Evolutionary conservation across 2,113 vertebrate genomes (phyloP), one percentile per base, ranked within the genome.

Genomic region (Gambusia holbrooki): DNA sequence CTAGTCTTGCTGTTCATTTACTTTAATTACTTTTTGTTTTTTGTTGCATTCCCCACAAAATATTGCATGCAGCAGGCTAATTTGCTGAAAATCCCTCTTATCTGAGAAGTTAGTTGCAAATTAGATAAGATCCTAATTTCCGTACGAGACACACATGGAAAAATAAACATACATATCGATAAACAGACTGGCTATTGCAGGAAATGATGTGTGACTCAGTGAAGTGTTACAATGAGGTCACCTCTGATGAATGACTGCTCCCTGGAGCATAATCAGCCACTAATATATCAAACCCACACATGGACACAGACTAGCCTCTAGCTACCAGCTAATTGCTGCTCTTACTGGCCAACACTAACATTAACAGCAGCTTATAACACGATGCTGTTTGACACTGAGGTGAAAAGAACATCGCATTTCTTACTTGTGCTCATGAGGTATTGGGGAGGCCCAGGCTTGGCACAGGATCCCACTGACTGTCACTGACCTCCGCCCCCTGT

Each of bases 371-470:
- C 69, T 88, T 79, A 35, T 79, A 37, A 72, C 51, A 66, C 66
- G n/a, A 67, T 77, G 64, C 61, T 62, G 76, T 81, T 84, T 88
- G 76, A 88, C 74, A 51, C 63, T 51, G 54, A 58, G 58, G 19
- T 66, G 68, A 75, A 79, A 81, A 76, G 67, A 45, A 70, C 35
- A 61, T 73, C 66, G 80, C 60, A 45, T 42, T 10, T 90, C 96
- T 97, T 96, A 99, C 98, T 96, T 96, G 94, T 99, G 98, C 84
- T 98, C 97, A 37, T 99, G 98, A 77, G 98, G 98, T 64, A 96
- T 95, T 85, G 96, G 96, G 60, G 97, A 97, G 89, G 94, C 95
- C 98, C 98, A 99, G n/a, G 95, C 94, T 83, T 99, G 98, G 91
- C 98, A 99, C 65, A 88, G 94, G 76, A 97, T 95, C 77, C 97